Percentiles rank a stretch among this genome's conserved stretches.
phyloP scores from a whole-genome alignment of 2,797 vertebrate genomes.

The Enoplosus armatus region DNA sequence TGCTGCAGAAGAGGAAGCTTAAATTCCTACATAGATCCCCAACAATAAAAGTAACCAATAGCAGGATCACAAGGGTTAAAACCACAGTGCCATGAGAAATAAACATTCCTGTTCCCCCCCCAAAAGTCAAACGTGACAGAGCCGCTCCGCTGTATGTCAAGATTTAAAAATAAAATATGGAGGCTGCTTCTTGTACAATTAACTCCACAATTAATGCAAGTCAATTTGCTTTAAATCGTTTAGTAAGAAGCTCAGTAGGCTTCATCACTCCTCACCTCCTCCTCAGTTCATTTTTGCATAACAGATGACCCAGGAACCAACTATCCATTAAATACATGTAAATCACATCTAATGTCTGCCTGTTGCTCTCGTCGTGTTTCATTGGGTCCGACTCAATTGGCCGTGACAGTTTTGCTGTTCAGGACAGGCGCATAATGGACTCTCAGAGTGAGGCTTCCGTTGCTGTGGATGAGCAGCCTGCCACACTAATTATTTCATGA shows the following conservation, averaged over 20 bases:
- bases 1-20: slow-evolving; percentile 24
- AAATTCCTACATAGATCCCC: slow-evolving; percentile 21
- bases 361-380: slow-evolving; percentile 44
- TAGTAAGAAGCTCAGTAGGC: slow-evolving; percentile 21
- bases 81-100: slow-evolving; percentile 60
- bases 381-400: slow-evolving; percentile 55
- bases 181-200: slow-evolving; percentile 25
- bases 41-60: slow-evolving; percentile 19
- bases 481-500: slow-evolving; percentile 64
- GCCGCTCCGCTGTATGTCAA: neutral
- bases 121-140: slow-evolving; percentile 21
- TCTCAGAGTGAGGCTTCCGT: slow-evolving; percentile 52
- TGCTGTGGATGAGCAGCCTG: slow-evolving; percentile 52
- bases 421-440: slow-evolving; percentile 61
- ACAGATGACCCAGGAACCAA: slow-evolving; percentile 33
- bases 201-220: slow-evolving; percentile 20
- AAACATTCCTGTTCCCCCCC: slow-evolving; percentile 41
- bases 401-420: slow-evolving; percentile 56
- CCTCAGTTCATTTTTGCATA: slow-evolving; percentile 7
- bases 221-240: slow-evolving; percentile 37
- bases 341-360: slow-evolving; percentile 49
- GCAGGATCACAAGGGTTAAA: slow-evolving; percentile 56
- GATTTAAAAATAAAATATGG: neutral
- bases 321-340: slow-evolving; percentile 53
- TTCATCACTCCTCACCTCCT: slow-evolving; percentile 34